A percentile compares a stretch with the other conserved stretches of the same genome.
These are phyloP conservation scores for Podargus strigoides DNA, from an alignment of 2,797 vertebrate species.

Conservation along the genomic window DNA sequence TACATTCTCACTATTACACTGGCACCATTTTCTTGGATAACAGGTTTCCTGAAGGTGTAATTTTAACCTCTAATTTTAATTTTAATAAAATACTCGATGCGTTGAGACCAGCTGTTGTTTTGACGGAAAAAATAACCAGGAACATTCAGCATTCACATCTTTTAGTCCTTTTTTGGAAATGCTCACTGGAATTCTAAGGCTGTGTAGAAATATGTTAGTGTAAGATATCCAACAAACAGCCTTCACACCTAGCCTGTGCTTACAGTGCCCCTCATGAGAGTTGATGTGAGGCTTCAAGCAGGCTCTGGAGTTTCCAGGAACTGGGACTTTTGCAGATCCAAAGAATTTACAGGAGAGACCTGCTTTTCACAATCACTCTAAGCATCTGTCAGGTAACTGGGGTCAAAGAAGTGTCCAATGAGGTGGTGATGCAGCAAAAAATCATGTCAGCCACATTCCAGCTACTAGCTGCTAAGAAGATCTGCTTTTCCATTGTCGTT, in stretches of 20 bases:
- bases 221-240: background rate
- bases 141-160: background rate
- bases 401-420: background rate
- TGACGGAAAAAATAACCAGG: background rate
- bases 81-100: constrained; percentile 21
- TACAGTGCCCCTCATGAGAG: background rate
- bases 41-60: constrained; percentile 43
- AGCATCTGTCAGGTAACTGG: background rate
- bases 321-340: background rate
- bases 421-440: background rate
- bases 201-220: background rate
- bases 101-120: background rate
- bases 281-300: too few relatives aligned
- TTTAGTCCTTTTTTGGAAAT: background rate
- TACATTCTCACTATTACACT: constrained; percentile 39
- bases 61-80: constrained; percentile 52
- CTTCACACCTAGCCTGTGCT: background rate
- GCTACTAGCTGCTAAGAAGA: background rate
- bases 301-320: background rate
- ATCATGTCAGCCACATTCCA: background rate
- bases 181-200: background rate
- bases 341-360: background rate
- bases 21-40: constrained; percentile 36
- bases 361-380: background rate
- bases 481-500: background rate